Base-by-base conservation (phyloP, 1,140 invertebrate genomes). In the Neotoxoptera formosana region DNA sequence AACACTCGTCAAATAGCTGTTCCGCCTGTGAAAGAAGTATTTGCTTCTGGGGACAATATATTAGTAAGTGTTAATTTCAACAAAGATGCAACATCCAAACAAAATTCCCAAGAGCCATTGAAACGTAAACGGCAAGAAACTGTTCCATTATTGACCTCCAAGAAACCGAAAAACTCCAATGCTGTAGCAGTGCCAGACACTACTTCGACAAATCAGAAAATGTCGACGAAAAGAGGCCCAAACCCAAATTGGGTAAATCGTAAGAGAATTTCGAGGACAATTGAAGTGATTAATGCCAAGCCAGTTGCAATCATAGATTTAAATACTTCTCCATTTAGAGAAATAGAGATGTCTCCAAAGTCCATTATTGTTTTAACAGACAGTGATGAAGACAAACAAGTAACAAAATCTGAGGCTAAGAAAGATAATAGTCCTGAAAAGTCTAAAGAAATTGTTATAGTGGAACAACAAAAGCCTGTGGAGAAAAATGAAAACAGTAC, bases 1-100 rank as follows among this genome's bases (percentile, higher is more conserved):
- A 87, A 45, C 48, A 94, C 53, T 34, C 90, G 90, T 56, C 51
- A 91, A 45, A 60, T 94, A 53, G 81, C 93, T 96, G 96, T n/a
- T 0, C 96, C 96, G 0, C 97, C 97, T 3, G 97, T 97, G 0
- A 99, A 99, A 95, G 98, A 98, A 95, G 98, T 99, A 0, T 98
- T 98, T 94, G 97, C 98, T 0, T 98, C 98, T 47, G 98, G 98
- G 9, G 98, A 98, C 95, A 98, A 98, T 95, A 98, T 99, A 93
- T 96, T 98, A 53, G 98, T 99, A 0, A 98, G 98, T 95, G 97
- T 99, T 14, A 98, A 98, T 95, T 99, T 98, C 95, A 97, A 95
- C 51, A 93, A 93, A 94, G 91, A 93, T 9, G 25, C 47, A 41
- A 30, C 20, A 2, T 36, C 45, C 84, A 83, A 93, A 30, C 76